Conservation (phyloP, 2,113 vertebrate species). For the Pionites leucogaster region DNA sequence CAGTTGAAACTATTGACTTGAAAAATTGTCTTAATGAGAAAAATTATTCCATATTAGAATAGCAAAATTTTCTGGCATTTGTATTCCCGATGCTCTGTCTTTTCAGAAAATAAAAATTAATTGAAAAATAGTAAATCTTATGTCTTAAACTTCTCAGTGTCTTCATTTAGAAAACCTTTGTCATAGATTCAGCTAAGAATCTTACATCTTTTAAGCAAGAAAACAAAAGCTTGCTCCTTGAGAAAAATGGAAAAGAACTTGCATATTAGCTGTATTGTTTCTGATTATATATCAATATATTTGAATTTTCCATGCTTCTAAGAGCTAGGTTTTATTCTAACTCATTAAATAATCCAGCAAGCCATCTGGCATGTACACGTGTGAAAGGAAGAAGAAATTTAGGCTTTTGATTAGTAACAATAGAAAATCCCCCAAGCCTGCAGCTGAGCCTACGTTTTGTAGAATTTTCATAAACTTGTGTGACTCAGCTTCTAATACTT, state of each 20-base stretch:
- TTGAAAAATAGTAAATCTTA: background rate
- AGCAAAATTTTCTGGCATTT: background rate
- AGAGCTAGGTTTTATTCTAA: background rate
- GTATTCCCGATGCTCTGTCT: background rate
- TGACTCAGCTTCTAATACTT: background rate
- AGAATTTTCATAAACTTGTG: background rate
- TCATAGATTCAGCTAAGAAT: background rate
- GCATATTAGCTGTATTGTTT: background rate
- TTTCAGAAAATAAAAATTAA: background rate
- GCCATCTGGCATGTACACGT: background rate
- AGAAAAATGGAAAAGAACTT: background rate
- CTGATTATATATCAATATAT: background rate
- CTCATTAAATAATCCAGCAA: slow-evolving; percentile 1
- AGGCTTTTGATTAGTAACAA: background rate
- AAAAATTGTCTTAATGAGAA: background rate
- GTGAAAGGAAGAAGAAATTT: background rate
- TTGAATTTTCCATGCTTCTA: background rate
- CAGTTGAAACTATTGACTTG: background rate
- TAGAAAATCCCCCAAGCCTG: background rate
- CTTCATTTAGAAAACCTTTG: background rate
- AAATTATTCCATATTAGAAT: background rate
- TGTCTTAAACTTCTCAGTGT: background rate
- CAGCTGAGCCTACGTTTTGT: background rate
- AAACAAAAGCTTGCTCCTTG: background rate
- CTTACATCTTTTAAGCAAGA: background rate